A percentile compares a stretch with the other conserved stretches of the same genome.
Evolutionary conservation across 2,888 invertebrate species (phyloP).

Genomic region (Chalcis sispes): DNA sequence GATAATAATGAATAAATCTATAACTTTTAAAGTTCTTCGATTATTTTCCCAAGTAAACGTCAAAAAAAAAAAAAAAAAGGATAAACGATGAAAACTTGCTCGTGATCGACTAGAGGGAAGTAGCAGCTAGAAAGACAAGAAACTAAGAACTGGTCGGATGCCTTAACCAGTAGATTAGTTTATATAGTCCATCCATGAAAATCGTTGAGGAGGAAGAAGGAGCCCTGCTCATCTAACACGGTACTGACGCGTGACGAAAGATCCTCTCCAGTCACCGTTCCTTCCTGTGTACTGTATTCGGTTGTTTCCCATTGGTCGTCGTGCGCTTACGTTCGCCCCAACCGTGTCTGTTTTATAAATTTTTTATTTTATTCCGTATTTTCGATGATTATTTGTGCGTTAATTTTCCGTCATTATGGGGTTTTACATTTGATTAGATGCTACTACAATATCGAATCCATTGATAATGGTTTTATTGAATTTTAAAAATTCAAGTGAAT

Average conservation of each 20-base stretch:
- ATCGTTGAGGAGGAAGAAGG: conserved; percentile 63
- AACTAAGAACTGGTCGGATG: conserved; percentile 67
- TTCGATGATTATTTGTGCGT: background rate
- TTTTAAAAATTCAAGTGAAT: too few relatives aligned
- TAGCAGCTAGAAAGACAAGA: conserved; percentile 7
- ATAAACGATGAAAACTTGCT: background rate
- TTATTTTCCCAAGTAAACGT: background rate
- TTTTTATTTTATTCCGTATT: background rate
- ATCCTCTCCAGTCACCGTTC: conserved; percentile 65
- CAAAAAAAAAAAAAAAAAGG: background rate
- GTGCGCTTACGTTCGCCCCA: conserved; percentile 29
- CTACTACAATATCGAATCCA: too few relatives aligned
- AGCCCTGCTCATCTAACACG: conserved; percentile 70
- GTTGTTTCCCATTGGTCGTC: conserved; percentile 36
- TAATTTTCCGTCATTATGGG: too few relatives aligned
- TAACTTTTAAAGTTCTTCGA: too few relatives aligned
- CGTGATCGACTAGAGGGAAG: too few relatives aligned
- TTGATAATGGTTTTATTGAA: too few relatives aligned
- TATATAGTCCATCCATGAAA: conserved; percentile 62
- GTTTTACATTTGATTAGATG: too few relatives aligned
- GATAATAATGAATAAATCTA: too few relatives aligned
- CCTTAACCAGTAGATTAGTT: conserved; percentile 56
- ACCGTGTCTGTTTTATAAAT: background rate
- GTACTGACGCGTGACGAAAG: conserved; percentile 74
- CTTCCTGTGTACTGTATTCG: conserved; percentile 55